Evolutionary conservation across 2,113 vertebrate species (phyloP), one percentile per base, ranked within the genome.

Genomic region (Aplodontia rufa): DNA sequence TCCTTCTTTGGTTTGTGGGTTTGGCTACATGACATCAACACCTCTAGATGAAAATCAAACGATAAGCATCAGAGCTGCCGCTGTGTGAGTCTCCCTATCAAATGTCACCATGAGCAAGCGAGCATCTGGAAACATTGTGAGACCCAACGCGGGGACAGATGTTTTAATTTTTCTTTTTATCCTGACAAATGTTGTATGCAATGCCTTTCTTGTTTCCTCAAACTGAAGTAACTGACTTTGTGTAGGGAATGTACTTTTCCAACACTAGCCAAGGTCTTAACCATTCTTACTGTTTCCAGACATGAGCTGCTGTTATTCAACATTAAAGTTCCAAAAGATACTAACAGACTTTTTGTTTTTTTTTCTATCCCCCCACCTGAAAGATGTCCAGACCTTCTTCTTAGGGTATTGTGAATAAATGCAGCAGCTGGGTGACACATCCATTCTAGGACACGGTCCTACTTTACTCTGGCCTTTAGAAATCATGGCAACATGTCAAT

Each of bases 281-380:
- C 49, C 7, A 12, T 88, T 69, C 53, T 92, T 58, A 75, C 42
- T 47, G 37, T 66, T 86, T 87, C 91, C 79, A 93, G 82, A 53
- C 32, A 55, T 22, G 20, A 55, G 55, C 16, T 42, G 37, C 42
- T 72, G 49, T 68, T 93, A 53, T 13, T 53, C 78, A 82, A 9
- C 37, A 45, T 7, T 19, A 80, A 42, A 42, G 42, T 64, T 60
- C 71, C 86, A 88, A 22, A 91, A 53, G 60, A 76, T 22, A 58
- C 45, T 55, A 40, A 66, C 7, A 42, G 51, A 37, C 8, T 28
- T 51, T 32, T 1, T 40, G 19, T 60, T 37, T n/a, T 79, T 40
- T 45, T 37, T 58, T 68, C 14, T 20, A 2, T 51, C 26, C 20
- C 26, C 10, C 32, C n/a, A n/a, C n/a, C n/a, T n/a, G 32, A 24